Evolutionary conservation across 2,797 vertebrate species (phyloP).

Genomic region (Cyclopterus lumpus): DNA sequence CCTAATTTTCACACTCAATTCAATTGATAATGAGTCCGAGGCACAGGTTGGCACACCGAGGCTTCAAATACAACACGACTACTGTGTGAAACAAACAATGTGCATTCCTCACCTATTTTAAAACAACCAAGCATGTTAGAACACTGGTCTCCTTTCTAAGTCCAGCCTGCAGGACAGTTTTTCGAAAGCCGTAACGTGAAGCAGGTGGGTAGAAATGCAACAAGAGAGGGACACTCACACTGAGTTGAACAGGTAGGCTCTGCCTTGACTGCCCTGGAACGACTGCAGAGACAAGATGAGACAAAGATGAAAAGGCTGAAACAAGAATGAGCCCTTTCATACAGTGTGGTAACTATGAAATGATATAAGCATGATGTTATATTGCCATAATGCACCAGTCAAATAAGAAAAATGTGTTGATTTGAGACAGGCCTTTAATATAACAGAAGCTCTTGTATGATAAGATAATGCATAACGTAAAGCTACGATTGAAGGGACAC

Average conservation of each 20-base stretch:
- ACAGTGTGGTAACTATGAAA: slow-evolving; percentile 14
- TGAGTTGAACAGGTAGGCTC: slow-evolving; percentile 99
- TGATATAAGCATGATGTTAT: background rate
- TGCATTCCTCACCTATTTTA: slow-evolving; percentile 9
- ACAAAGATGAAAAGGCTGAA: slow-evolving; percentile 29
- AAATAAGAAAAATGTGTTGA: slow-evolving; percentile 7
- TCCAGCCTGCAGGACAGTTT: background rate
- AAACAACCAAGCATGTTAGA: slow-evolving; percentile 8
- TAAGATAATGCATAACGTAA: background rate
- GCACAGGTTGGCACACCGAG: slow-evolving; percentile 6
- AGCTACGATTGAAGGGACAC: slow-evolving; percentile 3
- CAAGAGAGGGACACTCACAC: slow-evolving; percentile 73
- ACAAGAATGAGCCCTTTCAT: slow-evolving; percentile 16
- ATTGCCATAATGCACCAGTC: slow-evolving; percentile 3
- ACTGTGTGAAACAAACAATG: background rate
- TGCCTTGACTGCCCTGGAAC: slow-evolving; percentile 98
- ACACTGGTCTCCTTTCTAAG: slow-evolving; percentile 7
- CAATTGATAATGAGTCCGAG: slow-evolving; percentile 50
- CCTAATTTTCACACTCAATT: slow-evolving; percentile 60
- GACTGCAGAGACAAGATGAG: slow-evolving; percentile 84
- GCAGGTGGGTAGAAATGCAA: slow-evolving; percentile 11
- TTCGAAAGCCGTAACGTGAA: background rate
- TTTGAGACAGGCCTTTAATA: background rate
- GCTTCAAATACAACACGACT: slow-evolving; percentile 20
- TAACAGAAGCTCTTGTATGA: background rate